Evolutionary conservation across 2,888 invertebrate species (phyloP).

Genomic region (Mystacides longicornis): DNA sequence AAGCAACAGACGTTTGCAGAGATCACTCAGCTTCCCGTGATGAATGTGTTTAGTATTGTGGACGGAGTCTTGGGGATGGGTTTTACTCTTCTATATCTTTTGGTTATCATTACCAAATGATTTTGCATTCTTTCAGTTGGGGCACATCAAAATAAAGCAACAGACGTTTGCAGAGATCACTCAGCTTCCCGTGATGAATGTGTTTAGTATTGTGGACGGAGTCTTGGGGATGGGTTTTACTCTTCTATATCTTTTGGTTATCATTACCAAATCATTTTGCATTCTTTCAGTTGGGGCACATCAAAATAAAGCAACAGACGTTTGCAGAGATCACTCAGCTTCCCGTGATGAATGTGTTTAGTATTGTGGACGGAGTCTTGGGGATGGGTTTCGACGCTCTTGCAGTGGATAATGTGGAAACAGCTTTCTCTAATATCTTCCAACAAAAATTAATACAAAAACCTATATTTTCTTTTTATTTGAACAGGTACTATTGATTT

Average conservation of each 20-base stretch:
- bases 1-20: conserved; percentile 63
- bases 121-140: conserved; percentile 39
- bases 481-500: conserved; percentile 67
- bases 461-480: conserved; percentile 61
- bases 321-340: conserved; percentile 63
- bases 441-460: conserved; percentile 42
- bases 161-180: conserved; percentile 69
- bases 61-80: conserved; percentile 67
- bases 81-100: no score
- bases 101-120: background rate
- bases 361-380: conserved; percentile 65
- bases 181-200: conserved; percentile 55
- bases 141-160: conserved; percentile 45
- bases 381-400: conserved; percentile 54
- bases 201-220: conserved; percentile 63
- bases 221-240: conserved; percentile 58
- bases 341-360: conserved; percentile 57
- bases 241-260: background rate
- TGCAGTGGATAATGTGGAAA: conserved; percentile 47
- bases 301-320: conserved; percentile 52
- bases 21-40: conserved; percentile 56
- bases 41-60: conserved; percentile 58
- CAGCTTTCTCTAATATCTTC: conserved; percentile 60
- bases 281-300: conserved; percentile 44
- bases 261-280: background rate